A percentile compares a stretch with the other conserved stretches of the same genome.
Evolutionary conservation across 2,797 vertebrate genomes (phyloP).

Genomic region (Ataeniobius toweri): DNA sequence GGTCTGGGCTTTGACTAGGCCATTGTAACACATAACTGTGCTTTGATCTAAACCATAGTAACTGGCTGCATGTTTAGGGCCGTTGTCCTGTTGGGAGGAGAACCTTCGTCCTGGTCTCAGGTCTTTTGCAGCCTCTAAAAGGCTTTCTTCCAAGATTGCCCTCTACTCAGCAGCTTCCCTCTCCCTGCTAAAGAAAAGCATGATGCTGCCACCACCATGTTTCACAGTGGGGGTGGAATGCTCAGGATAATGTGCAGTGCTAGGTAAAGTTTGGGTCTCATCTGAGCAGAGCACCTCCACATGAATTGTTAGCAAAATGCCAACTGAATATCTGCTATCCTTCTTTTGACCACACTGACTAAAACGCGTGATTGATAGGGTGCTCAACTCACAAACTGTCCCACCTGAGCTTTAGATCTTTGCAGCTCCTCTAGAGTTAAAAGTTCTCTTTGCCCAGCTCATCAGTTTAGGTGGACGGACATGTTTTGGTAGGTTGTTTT

Average conservation of each 20-base stretch:
- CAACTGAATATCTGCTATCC: not conserved
- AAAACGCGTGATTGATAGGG: no score
- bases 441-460: no score
- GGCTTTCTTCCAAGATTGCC: not conserved
- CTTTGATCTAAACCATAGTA: not conserved
- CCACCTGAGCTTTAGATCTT: no score
- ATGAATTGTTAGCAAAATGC: not conserved
- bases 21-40: not conserved
- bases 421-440: no score
- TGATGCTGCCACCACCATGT: not conserved
- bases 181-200: not conserved
- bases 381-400: no score
- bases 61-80: not conserved
- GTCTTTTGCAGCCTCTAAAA: not conserved
- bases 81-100: not conserved
- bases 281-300: not conserved
- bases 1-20: not conserved
- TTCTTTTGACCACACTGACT: not conserved
- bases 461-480: no score
- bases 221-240: not conserved
- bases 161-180: not conserved
- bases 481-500: no score
- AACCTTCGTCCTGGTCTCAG: not conserved
- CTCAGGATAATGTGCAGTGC: not conserved
- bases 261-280: not conserved